A percentile compares a stretch with the other conserved stretches of the same genome.
Conservation (phyloP, 2,797 vertebrate genomes). For the Lophotriccus pileatus region DNA sequence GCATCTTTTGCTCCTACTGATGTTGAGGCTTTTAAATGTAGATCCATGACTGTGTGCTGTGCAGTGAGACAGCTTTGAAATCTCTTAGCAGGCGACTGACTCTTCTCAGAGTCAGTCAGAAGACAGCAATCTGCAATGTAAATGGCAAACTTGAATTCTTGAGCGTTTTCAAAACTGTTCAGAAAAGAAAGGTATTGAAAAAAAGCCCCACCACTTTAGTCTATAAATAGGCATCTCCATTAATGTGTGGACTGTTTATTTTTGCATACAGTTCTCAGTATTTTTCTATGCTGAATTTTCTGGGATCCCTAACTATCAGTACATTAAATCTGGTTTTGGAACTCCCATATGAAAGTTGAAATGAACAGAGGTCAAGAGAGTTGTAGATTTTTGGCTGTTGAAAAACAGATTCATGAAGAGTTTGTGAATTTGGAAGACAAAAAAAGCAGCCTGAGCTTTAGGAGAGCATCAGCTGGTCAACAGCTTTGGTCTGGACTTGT, state of each 20-base stretch:
- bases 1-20: not conserved
- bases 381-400: not conserved
- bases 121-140: not conserved
- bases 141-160: not conserved
- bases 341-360: not conserved
- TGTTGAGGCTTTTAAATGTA: not conserved
- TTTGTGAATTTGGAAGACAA: not conserved
- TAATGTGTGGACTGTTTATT: not conserved
- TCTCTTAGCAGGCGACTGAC: not conserved
- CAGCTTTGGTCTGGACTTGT: not conserved
- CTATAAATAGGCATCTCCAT: not conserved
- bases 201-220: not conserved
- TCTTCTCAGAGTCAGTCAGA: not conserved
- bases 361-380: not conserved
- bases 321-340: not conserved
- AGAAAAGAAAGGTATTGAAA: not conserved
- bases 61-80: not conserved
- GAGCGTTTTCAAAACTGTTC: not conserved
- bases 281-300: not conserved
- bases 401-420: not conserved
- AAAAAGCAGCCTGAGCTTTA: not conserved
- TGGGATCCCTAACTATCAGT: not conserved
- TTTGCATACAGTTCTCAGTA: not conserved
- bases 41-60: not conserved
- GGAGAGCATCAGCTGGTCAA: not conserved